Base-by-base conservation (phyloP, 2,888 invertebrate genomes). In the Piscicola geometra region DNA sequence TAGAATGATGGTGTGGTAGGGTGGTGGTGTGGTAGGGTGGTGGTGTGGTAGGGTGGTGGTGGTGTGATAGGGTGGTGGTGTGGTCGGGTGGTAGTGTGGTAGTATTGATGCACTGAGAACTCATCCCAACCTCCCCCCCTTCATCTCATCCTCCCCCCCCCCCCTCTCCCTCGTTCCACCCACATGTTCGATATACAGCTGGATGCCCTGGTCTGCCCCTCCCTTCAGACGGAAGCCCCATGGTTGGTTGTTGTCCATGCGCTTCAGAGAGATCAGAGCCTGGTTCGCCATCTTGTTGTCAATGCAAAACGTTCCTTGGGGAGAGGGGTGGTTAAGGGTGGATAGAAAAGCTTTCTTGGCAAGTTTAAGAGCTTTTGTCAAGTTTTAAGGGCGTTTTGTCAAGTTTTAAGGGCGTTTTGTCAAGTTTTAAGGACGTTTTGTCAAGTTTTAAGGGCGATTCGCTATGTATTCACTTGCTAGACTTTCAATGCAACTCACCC, bases 141-240 rank as follows among this genome's bases (percentile, higher is more conserved):
- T 41, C 25, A 21, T 28, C 15, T 33, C 25, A 33, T 33, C 30
- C n/a, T 33, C 30, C 1, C 21, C 50, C 1, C 30, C 1, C 41
- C 47, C 0, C 25, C 50, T 41, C 0, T 9, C 41, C 3, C n/a
- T 33, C 3, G 0, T 21, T n/a, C 1, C 52, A 35, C 30, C 1
- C 77, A 85, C 85, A 79, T 83, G 82, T n/a, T 84, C 84, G 25
- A 84, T 80, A 76, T 81, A 83, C 0, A 85, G 80, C 0, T 84
- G 84, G 41, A 82, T 79, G 18, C 82, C 83, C 47, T 81, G 81
- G 72, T 85, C 85, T 0, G 82, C 74, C 18, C 85, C 85, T 25
- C 85, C 85, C 77, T 83, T 83, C 80, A 85, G 80, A 64, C 82
- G 80, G 79, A 85, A 85, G 5, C 85, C 85, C 85, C 85, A 85